Evolutionary conservation across 2,113 vertebrate species (phyloP).

Genomic region (Mugil cephalus): DNA sequence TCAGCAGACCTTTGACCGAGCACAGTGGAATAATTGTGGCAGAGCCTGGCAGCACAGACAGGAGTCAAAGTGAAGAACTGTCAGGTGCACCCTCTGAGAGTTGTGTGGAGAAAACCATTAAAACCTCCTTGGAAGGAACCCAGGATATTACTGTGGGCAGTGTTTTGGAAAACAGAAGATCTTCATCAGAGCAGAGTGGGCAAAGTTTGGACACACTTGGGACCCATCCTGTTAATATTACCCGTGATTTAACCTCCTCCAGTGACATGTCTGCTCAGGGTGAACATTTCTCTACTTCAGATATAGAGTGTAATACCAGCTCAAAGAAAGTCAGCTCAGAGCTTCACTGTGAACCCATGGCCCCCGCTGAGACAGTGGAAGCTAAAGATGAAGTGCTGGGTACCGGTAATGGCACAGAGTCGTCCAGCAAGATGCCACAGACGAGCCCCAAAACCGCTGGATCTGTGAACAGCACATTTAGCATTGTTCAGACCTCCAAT

Average conservation of each 20-base stretch:
- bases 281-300: slow-evolving; percentile 11
- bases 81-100: slow-evolving; percentile 31
- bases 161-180: slow-evolving; percentile 28
- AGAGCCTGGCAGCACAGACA: not conserved
- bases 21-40: not conserved
- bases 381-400: not conserved
- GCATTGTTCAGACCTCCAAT: not conserved
- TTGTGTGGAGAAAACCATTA: slow-evolving; percentile 7
- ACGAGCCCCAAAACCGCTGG: not conserved
- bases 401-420: not conserved
- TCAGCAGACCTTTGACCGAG: not conserved
- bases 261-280: slow-evolving; percentile 21
- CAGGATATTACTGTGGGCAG: slow-evolving; percentile 42
- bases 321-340: slow-evolving; percentile 23
- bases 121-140: slow-evolving; percentile 34
- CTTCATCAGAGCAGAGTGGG: slow-evolving; percentile 15
- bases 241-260: slow-evolving; percentile 37
- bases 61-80: slow-evolving; percentile 2
- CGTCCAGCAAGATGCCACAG: not conserved
- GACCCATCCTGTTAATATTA: slow-evolving; percentile 43
- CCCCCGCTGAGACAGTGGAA: not conserved
- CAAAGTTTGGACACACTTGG: slow-evolving; percentile 1
- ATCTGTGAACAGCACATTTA: slow-evolving; percentile 36
- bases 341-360: not conserved
- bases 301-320: slow-evolving; percentile 8